Conservation (phyloP, 2,113 vertebrate genomes). For the Epinephelus cyanopodus region DNA sequence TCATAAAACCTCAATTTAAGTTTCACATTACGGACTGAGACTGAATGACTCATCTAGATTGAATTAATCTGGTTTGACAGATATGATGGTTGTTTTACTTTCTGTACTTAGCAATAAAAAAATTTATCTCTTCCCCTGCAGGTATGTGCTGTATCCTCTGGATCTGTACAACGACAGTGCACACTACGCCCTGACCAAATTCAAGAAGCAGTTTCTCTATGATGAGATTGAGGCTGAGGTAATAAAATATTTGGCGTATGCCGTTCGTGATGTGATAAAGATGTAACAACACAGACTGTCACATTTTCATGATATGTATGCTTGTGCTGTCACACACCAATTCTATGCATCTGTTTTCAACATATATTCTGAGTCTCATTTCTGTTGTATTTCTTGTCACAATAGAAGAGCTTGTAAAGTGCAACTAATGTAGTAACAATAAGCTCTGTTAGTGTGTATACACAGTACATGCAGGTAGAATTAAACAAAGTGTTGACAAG, state of each 20-base stretch:
- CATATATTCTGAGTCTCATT: background rate
- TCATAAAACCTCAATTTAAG: background rate
- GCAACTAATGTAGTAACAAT: background rate
- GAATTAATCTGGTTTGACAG: background rate
- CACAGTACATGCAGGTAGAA: background rate
- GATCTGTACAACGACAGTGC: constrained; percentile 99
- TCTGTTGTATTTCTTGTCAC: background rate
- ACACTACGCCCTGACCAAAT: constrained; percentile 98
- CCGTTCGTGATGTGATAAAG: background rate
- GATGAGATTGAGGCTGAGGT: constrained; percentile 99
- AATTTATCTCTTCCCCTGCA: constrained; percentile 60
- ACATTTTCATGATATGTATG: background rate
- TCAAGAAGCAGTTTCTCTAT: constrained; percentile 99
- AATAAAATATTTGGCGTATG: constrained; percentile 8
- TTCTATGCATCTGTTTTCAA: background rate
- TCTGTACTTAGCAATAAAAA: background rate
- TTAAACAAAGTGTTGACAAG: background rate
- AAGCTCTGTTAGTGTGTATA: background rate
- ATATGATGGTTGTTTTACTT: background rate
- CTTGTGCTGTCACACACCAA: background rate
- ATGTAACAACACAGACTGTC: background rate
- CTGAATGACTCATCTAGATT: no score
- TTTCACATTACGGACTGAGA: background rate
- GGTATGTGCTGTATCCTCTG: constrained; percentile 97
- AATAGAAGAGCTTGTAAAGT: background rate